Evolutionary conservation across 2,888 invertebrate species (phyloP), one percentile per base, ranked within the genome.

Genomic region (Caenorhabditis sp.): DNA sequence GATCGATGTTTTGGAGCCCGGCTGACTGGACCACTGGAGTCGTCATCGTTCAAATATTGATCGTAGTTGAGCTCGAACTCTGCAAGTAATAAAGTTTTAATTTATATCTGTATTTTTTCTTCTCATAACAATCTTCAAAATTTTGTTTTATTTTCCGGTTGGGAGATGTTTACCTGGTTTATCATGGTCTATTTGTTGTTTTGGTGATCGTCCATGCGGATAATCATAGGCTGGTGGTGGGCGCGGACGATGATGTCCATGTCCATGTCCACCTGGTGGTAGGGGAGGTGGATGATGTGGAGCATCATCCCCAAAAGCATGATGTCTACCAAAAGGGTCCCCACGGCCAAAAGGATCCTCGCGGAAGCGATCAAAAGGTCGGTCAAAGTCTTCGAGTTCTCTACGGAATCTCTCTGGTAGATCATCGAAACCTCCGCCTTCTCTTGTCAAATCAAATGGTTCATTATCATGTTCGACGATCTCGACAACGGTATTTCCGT

Each of bases 21-120:
- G 59, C 50, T 59, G 25, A 66, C 57, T 21, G 54, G 60, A 2
- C 66, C 7, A 54, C 36, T n/a, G 25, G 23, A 62, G 5, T 67
- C 67, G 20, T 67, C 70, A 10, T 66, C 60, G 1, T 56, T 59
- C 52, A 71, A 12, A 36, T 63, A 67, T 14, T 67, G 58, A 21
- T 59, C n/a, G 36, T 72, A 72, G 64, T 67, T 72, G 17, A 72
- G 43, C 31, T 72, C 71, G 27, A 64, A 72, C 43, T 72, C 71
- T 72, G 67, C 27, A 69, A 64, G n/a, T n/a, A n/a, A n/a, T n/a
- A n/a, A n/a, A n/a, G n/a, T n/a, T n/a, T n/a, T n/a, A n/a, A n/a
- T n/a, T n/a, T n/a, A n/a, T n/a, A n/a, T n/a, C n/a, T n/a, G n/a
- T n/a, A n/a, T n/a, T n/a, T n/a, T n/a, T n/a, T 43, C 50, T 12